These are phyloP conservation scores for Ginglymostoma cirratum DNA, from an alignment of 2,113 vertebrate species.

Conservation along the genomic window DNA sequence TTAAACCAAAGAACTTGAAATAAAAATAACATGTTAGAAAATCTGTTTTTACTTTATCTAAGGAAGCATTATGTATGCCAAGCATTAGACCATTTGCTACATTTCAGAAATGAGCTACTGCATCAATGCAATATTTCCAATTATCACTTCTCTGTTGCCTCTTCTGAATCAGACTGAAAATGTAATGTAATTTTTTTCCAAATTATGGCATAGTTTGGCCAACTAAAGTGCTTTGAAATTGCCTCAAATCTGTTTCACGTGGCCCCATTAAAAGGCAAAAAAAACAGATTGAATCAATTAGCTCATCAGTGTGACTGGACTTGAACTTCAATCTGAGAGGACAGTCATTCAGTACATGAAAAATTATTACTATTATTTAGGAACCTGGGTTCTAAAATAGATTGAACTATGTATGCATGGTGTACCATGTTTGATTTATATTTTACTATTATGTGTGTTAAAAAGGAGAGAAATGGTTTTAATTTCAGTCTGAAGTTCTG, in stretches of 20 bases:
- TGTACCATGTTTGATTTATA: too few species aligned
- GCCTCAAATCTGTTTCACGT: background rate
- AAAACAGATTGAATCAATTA: background rate
- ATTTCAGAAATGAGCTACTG: background rate
- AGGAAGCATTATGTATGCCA: background rate
- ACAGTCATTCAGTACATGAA: background rate
- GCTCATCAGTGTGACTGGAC: background rate
- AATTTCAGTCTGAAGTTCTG: too few species aligned
- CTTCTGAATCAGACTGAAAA: background rate
- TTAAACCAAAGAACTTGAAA: background rate
- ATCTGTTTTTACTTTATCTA: background rate
- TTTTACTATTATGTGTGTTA: too few species aligned
- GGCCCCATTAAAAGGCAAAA: background rate
- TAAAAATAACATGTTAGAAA: background rate
- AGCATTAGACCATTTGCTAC: too few species aligned
- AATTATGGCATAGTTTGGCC: background rate
- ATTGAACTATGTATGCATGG: too few species aligned
- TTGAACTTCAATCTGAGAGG: background rate
- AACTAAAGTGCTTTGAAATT: background rate
- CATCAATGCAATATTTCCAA: background rate
- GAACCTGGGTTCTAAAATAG: too few species aligned
- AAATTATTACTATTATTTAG: too few species aligned
- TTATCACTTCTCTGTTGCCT: background rate
- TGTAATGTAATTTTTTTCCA: background rate
- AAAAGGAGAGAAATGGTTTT: too few species aligned